Evolutionary conservation across 2,888 invertebrate species (phyloP), one percentile per base, ranked within the genome.

Genomic region (Aspidapion aeneum): DNA sequence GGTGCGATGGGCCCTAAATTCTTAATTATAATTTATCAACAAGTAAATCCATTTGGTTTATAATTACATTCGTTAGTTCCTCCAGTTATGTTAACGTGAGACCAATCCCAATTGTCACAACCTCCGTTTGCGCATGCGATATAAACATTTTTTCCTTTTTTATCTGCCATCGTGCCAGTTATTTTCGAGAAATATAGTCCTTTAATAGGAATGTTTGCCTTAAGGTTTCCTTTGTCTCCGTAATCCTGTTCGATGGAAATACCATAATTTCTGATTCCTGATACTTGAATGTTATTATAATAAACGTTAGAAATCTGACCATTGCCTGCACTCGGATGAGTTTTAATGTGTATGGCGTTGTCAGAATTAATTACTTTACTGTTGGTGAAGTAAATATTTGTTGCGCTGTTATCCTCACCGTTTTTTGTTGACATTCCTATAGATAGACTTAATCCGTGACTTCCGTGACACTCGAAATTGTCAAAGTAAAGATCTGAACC

Each of bases 161-260:
- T 50, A 17, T 51, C 61, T 55, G 50, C 52, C 21, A 63, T 57
- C 16, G 61, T 17, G 22, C 66, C 66, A 16, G 48, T 50, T n/a
- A 63, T 58, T 18, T 66, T 63, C 21, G n/a, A n/a, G n/a, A n/a
- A n/a, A n/a, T n/a, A n/a, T n/a, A n/a, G n/a, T 58, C 54, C 56
- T 7, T n/a, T 55, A 17, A 64, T 66, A 35, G 61, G 58, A 0
- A 64, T 52, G 1, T 57, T 35, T 19, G 57, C 60, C 18, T 52
- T 61, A 20, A 58, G 52, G 54, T 50, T 61, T 51, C 64, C 66
- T 17, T 54, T 60, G 21, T 59, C 18, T 12, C 59, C 64, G 48
- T 65, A 65, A 56, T 65, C 65, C 59, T 65, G 52, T 52, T 65
- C 60, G 18, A 65, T 63, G 5, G 63, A 50, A 9, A 65, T 60